Evolutionary conservation across 2,797 vertebrate genomes (phyloP), one percentile per base, ranked within the genome.

Genomic region (Psittacula echo): DNA sequence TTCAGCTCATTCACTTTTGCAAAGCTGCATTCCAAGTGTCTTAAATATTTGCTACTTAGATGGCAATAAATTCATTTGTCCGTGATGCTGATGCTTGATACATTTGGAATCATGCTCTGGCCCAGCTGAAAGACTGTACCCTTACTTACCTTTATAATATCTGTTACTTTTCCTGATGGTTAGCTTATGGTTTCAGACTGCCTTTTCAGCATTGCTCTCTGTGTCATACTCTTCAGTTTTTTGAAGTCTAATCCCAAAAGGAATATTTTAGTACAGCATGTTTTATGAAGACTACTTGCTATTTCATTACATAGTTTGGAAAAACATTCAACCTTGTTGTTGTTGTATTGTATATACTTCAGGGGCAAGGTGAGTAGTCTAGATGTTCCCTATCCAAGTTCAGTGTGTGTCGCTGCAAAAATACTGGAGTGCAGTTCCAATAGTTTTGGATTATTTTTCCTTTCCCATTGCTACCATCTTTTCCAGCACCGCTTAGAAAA

Each of bases 161-260:
- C n/a, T 87, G 73, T 50, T 91, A 34, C 83, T 89, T 47, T 68
- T 93, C 71, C 56, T 78, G 41, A 65, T 95, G 81, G 72, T 47
- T 10, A 62, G 66, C 61, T 39, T 76, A 26, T 76, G 72, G 45
- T 41, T 68, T 48, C 37, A 58, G 37, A n/a, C 32, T 58, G 56
- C 39, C 54, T 37, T 73, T 85, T 39, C 53, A 87, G 37, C 44
- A 5, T 58, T 93, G 4, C 9, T 75, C 44, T 42, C 18, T 37
- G 65, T 56, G 41, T 54, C 48, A 5, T 7, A 56, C 24, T 72
- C 64, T 42, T 47, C 17, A 13, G 39, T 93, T 94, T 91, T 89
- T 66, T 32, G 23, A 90, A 64, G 32, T 47, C 51, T 32, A 82
- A 15, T 32, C 34, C 17, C 67, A 17, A 70, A 60, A 85, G 21